Evolutionary conservation across 2,888 invertebrate genomes (phyloP), one percentile per base, ranked within the genome.

Genomic region (Melitaea athalia): DNA sequence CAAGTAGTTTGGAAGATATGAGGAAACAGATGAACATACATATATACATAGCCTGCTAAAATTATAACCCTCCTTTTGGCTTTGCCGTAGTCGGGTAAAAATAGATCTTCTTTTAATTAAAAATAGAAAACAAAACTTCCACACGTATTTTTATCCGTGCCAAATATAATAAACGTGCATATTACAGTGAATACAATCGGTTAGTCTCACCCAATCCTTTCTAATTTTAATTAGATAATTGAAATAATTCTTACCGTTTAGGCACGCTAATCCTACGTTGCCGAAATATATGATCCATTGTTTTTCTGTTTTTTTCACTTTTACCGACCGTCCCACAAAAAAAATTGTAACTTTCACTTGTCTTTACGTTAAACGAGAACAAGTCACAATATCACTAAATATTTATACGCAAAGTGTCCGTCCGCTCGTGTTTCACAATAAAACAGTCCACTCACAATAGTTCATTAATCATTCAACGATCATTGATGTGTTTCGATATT

Each of bases 201-300:
- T 61, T 61, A 33, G n/a, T 61, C 33, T 1, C 33, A 61, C n/a
- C n/a, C 0, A 50, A 31, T 31, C n/a, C 33, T 33, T 50, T 50
- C 43, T 10, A 17, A 45, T 47, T 14, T 61, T 61, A 50, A 61
- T 50, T 49, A 61, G 47, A 38, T 53, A 53, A 61, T 60, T 47
- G 11, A 60, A 47, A 60, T 66, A 66, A 47, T 67, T 53, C 89
- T 92, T 79, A 93, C 90, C 88, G 84, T 84, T 90, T 93, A 79
- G 89, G 92, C 80, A 89, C 88, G 80, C 86, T 92, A 77, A 88
- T 87, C 83, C 91, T 87, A 76, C 93, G 85, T 78, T 88, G 92
- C 79, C 91, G 91, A 86, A 93, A 92, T 86, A 90, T 87, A 85
- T 89, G 91, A 79, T 91, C 90, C 91, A 88, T 93, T 91, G 87